Conservation (phyloP, 2,888 invertebrate genomes). For the Baronia brevicornis region DNA sequence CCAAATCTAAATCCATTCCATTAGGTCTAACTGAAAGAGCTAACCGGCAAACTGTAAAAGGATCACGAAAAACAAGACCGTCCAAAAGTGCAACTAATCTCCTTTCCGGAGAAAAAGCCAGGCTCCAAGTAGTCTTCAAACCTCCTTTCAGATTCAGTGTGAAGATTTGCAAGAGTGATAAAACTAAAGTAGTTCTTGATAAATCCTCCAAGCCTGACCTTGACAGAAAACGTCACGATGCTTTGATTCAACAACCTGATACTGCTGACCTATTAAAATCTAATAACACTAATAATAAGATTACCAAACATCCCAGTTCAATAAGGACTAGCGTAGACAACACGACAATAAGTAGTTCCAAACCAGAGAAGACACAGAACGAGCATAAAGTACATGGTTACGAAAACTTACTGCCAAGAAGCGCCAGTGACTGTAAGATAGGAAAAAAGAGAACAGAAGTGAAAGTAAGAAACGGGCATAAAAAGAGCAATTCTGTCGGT, state of each 20-base stretch:
- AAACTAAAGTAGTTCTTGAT: constrained; percentile 77
- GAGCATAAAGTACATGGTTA: constrained; percentile 48
- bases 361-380: constrained; percentile 36
- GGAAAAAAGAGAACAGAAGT: constrained; percentile 46
- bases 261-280: constrained; percentile 41
- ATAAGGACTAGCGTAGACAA: constrained; percentile 29
- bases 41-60: constrained; percentile 65
- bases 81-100: constrained; percentile 84
- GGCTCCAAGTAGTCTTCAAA: constrained; percentile 89
- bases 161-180: constrained; percentile 83
- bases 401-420: constrained; percentile 58
- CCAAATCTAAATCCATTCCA: constrained; percentile 91
- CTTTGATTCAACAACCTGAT: constrained; percentile 30
- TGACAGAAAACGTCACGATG: constrained; percentile 54
- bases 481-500: constrained; percentile 66
- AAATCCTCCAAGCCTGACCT: constrained; percentile 70
- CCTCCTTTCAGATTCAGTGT: constrained; percentile 92
- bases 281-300: constrained; percentile 39
- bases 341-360: constrained; percentile 32
- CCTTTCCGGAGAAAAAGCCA: constrained; percentile 79
- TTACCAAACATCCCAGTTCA: constrained; percentile 45
- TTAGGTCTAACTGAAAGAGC: constrained; percentile 78
- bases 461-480: constrained; percentile 47
- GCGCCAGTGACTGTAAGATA: constrained; percentile 62
- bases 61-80: constrained; percentile 69